Evolutionary conservation across 2,113 vertebrate species (phyloP).

Genomic region (Neolamprologus brichardi): DNA sequence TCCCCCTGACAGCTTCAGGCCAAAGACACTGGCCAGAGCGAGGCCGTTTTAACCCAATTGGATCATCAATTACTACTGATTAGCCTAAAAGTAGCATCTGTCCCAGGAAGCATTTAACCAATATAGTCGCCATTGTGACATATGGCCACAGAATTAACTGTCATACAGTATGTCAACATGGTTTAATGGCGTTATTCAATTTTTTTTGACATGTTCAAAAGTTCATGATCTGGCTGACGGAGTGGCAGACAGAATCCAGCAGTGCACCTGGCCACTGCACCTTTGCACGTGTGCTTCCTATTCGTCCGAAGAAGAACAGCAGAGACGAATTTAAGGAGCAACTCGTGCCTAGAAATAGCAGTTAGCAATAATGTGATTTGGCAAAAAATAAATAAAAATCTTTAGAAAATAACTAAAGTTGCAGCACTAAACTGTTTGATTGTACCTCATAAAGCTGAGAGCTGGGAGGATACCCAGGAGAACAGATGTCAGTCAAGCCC

Average conservation of each 20-base stretch:
- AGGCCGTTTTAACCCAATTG: conserved; percentile 69
- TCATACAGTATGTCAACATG: conserved; percentile 55
- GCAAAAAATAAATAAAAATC: background rate
- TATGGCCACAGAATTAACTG: conserved; percentile 68
- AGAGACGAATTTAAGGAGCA: background rate
- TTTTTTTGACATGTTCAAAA: conserved; percentile 71
- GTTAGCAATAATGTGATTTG: background rate
- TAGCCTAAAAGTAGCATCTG: conserved; percentile 74
- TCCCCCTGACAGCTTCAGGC: conserved; percentile 36
- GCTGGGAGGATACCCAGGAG: conserved; percentile 50
- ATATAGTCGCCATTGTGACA: conserved; percentile 64
- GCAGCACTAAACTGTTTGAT: background rate
- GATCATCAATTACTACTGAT: conserved; percentile 74
- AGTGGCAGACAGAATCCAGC: conserved; percentile 38
- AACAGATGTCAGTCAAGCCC: conserved; percentile 59
- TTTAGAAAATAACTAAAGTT: conserved; percentile 29
- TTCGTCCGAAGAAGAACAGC: background rate
- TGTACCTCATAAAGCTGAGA: conserved; percentile 21
- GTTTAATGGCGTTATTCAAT: conserved; percentile 67
- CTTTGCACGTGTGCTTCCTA: background rate
- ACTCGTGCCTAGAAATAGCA: background rate
- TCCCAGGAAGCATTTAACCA: conserved; percentile 75
- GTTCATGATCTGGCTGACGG: conserved; percentile 47
- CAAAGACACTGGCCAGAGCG: conserved; percentile 58
- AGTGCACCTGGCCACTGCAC: conserved; percentile 34